Conservation (phyloP, 2,113 vertebrate genomes). For the Protomyctophum bolini region DNA sequence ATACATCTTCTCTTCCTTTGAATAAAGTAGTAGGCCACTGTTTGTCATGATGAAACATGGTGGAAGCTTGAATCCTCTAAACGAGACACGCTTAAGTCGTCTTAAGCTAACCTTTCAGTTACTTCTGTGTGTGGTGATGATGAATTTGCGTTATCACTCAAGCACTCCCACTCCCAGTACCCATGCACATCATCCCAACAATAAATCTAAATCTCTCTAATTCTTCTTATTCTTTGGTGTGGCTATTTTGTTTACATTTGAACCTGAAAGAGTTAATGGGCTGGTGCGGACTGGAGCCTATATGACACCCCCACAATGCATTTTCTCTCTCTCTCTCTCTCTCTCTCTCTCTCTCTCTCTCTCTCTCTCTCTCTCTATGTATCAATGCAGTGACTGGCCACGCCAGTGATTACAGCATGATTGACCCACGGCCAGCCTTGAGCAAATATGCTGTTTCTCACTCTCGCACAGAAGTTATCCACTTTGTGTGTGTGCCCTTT, state of each 20-base stretch:
- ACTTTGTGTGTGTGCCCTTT: slow-evolving; percentile 56
- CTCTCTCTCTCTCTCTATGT: slow-evolving; percentile 15
- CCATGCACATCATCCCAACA: background rate
- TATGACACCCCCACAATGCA: slow-evolving; percentile 1
- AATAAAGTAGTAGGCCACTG: slow-evolving; percentile 9
- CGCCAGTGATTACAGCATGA: slow-evolving; percentile 56
- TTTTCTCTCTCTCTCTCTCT: background rate
- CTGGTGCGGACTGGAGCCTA: no score
- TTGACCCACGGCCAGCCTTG: slow-evolving; percentile 53
- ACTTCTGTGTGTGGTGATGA: slow-evolving; percentile 15
- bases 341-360: slow-evolving; percentile 10
- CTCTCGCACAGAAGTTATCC: slow-evolving; percentile 64
- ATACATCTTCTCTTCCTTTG: background rate
- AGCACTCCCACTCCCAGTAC: slow-evolving; percentile 4
- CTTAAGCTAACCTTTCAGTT: slow-evolving; percentile 34
- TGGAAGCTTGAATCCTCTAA: slow-evolving; percentile 26
- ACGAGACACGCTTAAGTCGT: slow-evolving; percentile 26
- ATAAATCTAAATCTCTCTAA: background rate
- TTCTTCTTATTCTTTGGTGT: no score
- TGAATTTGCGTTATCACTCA: slow-evolving; percentile 1
- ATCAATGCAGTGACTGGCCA: slow-evolving; percentile 19
- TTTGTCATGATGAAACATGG: slow-evolving; percentile 36
- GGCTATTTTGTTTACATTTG: background rate
- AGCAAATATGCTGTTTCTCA: slow-evolving; percentile 53
- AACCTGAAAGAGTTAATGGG: background rate